These are phyloP conservation scores for Andrena dorsata DNA, from an alignment of 2,888 invertebrate genomes.

Conservation along the genomic window DNA sequence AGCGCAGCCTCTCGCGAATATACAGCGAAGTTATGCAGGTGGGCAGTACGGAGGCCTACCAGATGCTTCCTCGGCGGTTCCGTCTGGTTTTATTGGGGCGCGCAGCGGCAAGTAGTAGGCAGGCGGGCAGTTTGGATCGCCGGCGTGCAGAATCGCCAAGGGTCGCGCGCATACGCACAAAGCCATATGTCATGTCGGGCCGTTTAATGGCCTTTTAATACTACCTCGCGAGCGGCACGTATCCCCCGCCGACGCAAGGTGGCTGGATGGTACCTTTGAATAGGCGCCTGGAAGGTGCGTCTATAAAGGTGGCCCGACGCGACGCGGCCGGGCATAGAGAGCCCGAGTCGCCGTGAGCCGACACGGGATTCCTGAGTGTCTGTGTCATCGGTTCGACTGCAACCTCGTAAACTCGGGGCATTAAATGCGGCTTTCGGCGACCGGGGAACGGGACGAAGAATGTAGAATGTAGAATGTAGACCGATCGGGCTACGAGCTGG, in stretches of 20 bases:
- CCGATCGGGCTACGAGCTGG: conserved; percentile 7
- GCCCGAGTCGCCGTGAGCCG: conserved; percentile 30
- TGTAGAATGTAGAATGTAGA: conserved; percentile 43
- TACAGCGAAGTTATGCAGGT: not conserved
- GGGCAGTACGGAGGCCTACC: not conserved
- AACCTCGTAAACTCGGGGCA: conserved; percentile 61
- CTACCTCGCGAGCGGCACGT: conserved; percentile 73
- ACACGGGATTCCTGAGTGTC: conserved; percentile 66
- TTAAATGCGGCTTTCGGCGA: conserved; percentile 44
- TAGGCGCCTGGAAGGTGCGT: conserved; percentile 60
- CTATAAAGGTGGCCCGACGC: conserved; percentile 53
- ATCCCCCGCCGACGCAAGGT: conserved; percentile 63
- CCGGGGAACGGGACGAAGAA: conserved; percentile 25
- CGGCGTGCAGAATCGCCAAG: conserved; percentile 61
- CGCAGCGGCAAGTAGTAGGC: conserved; percentile 35
- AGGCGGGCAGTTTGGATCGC: conserved; percentile 54
- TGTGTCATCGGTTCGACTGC: conserved; percentile 63
- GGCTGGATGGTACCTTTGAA: conserved; percentile 65
- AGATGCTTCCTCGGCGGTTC: conserved; percentile 15
- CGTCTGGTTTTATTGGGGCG: conserved; percentile 48
- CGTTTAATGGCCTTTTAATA: conserved; percentile 81
- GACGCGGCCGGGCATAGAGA: conserved; percentile 33
- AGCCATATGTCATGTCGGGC: conserved; percentile 78
- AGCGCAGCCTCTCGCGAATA: not conserved
- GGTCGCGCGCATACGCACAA: conserved; percentile 69